phyloP scores from a whole-genome alignment of 2,797 vertebrate genomes.

The Hippopotamyrus pictus region DNA sequence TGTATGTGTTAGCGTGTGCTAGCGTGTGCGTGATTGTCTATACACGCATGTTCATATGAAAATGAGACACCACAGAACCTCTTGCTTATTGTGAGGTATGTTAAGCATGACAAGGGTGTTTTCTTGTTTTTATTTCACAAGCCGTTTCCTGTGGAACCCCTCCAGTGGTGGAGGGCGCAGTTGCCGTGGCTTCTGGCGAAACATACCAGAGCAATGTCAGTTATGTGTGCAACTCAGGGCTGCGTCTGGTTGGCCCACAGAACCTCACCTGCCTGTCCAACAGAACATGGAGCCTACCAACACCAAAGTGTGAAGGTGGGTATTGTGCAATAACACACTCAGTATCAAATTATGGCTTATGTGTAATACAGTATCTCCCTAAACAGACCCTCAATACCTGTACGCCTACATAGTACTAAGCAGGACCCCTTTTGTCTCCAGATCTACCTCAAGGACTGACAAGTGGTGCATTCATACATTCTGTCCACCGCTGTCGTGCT shows the following conservation, averaged over 20 bases:
- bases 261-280: slow-evolving; percentile 72
- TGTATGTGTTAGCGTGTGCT: background rate
- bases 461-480: background rate
- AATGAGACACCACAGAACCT: background rate
- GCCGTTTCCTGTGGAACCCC: slow-evolving; percentile 65
- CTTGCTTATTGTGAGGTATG: background rate
- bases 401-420: background rate
- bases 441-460: background rate
- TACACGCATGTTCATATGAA: background rate
- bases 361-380: background rate
- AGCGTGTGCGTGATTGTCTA: background rate
- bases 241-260: slow-evolving; percentile 63
- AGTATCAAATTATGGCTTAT: background rate
- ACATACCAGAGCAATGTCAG: slow-evolving; percentile 60
- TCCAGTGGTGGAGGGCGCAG: slow-evolving; percentile 64
- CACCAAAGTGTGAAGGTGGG: slow-evolving; percentile 74
- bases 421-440: background rate
- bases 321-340: background rate
- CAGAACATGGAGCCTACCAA: slow-evolving; percentile 76
- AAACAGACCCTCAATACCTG: background rate
- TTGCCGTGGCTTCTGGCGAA: slow-evolving; percentile 49
- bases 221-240: slow-evolving; percentile 63
- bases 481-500: background rate
- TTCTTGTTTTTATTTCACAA: slow-evolving; percentile 35
- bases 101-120: background rate